Evolutionary conservation across 2,113 vertebrate genomes (phyloP).

Genomic region (Balaeniceps rex): DNA sequence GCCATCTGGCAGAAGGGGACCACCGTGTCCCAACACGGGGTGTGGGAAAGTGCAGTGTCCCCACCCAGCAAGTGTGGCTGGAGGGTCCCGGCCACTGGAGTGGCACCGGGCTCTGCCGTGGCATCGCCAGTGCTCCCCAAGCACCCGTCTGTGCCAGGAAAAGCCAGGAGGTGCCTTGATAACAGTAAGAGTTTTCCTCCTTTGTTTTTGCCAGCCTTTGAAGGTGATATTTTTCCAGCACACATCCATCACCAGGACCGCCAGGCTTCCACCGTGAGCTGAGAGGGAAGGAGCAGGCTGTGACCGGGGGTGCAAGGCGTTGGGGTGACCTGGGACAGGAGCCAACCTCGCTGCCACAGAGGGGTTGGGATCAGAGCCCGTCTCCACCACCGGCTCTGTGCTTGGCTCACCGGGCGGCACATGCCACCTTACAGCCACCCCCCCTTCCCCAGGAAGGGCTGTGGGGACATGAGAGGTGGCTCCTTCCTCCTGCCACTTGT

Average conservation of each 20-base stretch:
- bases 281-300: background rate
- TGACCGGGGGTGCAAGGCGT: fast-evolving
- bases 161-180: background rate
- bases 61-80: background rate
- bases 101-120: background rate
- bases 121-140: background rate
- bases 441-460: background rate
- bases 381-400: fast-evolving
- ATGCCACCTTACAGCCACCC: background rate
- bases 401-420: background rate
- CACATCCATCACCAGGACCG: background rate
- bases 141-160: background rate
- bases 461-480: background rate
- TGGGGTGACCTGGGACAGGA: background rate
- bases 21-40: fast-evolving
- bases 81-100: background rate
- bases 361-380: background rate
- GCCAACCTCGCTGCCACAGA: fast-evolving
- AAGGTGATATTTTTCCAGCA: background rate
- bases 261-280: background rate
- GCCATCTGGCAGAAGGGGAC: background rate
- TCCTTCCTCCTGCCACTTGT: slow-evolving; percentile 52
- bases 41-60: background rate
- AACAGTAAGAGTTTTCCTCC: background rate
- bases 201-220: background rate